Evolutionary conservation across 2,888 invertebrate species (phyloP), one percentile per base, ranked within the genome.

Genomic region (Caenorhabditis sp.): DNA sequence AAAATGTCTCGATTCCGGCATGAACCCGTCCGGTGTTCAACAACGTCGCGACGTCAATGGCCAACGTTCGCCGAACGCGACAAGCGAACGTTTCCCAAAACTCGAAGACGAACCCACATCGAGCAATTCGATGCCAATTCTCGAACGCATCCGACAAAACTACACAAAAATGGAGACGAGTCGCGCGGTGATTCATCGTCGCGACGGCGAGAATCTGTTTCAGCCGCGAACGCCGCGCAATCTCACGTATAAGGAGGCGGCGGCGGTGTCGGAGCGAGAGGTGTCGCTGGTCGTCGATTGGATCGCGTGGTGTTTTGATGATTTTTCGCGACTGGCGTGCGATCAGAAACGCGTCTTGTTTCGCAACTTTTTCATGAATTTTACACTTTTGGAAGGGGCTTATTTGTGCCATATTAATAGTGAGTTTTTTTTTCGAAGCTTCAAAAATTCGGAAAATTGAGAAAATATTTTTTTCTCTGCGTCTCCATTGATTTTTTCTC

Each of bases 101-200:
- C 31, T 6, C 4, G 31, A 31, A 31, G 31, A 31, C 10, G 51
- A 23, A 51, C 19, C 51, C 31, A 10, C 31, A 31, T 10, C 31
- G 31, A 31, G 31, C 10, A 57, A 58, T 14, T 53, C 62, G 49
- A 72, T 72, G 67, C 64, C 72, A 53, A 67, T 67, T 36, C 49
- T 72, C 5, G 31, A 43, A 6, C 67, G 57, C 31, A 72, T 72
- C 67, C 23, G 61, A 27, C 1, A 26, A 24, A 72, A 72, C 27
- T 72, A 72, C 61, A 50, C 66, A 21, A 72, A 67, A 62, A 72
- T 72, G 72, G 72, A 72, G 27, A 67, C 54, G 24, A 64, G 67
- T 0, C 31, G 72, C 26, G 14, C 62, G n/a, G 67, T 72, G 6
- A 72, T 72, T 49, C 72, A 72, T 58, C 37, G 67, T 26, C 67